Evolutionary conservation across 1,140 invertebrate species (phyloP).

Genomic region (Chrysomallon squamiferum): DNA sequence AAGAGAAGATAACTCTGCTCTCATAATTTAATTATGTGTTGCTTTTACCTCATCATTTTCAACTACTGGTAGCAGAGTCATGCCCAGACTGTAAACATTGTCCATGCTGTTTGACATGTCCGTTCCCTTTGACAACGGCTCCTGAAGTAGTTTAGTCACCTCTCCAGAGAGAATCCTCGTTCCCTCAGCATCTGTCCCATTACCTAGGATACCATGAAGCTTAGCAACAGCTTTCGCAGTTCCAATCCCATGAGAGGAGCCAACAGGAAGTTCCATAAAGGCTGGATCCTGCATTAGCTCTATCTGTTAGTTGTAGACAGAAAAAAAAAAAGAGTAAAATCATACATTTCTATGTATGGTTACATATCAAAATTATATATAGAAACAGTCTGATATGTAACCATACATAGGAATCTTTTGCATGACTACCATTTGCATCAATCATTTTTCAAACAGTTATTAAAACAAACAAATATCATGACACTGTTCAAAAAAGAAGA

Average conservation of each 20-base stretch:
- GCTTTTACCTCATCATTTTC: conserved; percentile 27
- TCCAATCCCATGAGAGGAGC: conserved; percentile 39
- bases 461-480: too few species aligned
- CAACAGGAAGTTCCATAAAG: conserved; percentile 30
- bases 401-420: not conserved
- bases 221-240: conserved; percentile 43
- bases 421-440: not conserved
- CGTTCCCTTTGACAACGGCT: conserved; percentile 21
- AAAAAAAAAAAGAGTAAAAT: conserved; percentile 4
- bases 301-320: conserved; percentile 16
- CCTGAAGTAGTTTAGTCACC: conserved; percentile 26
- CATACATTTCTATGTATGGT: not conserved
- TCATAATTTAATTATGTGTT: not conserved
- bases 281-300: conserved; percentile 40
- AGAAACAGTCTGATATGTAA: not conserved
- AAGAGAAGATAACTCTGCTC: too few species aligned
- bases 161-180: conserved; percentile 30
- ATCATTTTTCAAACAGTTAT: too few species aligned
- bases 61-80: conserved; percentile 32
- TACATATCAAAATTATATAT: not conserved
- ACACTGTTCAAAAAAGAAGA: too few species aligned
- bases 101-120: conserved; percentile 32
- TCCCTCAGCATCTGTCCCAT: conserved; percentile 31
- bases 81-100: conserved; percentile 36
- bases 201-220: conserved; percentile 45